A percentile compares a stretch with the other conserved stretches of the same genome.
Evolutionary conservation across 2,888 invertebrate genomes (phyloP).

Genomic region (Campoplex nolae): DNA sequence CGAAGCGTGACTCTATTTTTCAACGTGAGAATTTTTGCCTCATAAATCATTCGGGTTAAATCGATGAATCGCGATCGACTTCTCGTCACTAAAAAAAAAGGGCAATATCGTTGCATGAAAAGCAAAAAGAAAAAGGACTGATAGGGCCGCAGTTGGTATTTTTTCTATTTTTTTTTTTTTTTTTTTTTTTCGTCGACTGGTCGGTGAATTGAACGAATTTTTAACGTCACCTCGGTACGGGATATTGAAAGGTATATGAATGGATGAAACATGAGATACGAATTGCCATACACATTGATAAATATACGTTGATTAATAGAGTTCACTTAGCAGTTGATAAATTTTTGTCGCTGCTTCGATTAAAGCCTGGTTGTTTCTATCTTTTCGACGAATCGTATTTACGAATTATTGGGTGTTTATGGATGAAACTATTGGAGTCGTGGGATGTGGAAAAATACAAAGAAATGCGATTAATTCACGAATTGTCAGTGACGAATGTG

Average conservation of each 20-base stretch:
- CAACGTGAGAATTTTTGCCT: conserved; percentile 36
- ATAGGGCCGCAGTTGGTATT: conserved; percentile 34
- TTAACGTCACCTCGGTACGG: conserved; percentile 16
- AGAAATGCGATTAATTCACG: not conserved
- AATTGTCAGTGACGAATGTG: too few species aligned
- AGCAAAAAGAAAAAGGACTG: conserved; percentile 47
- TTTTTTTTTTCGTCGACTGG: conserved; percentile 9
- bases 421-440: not conserved
- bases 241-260: conserved; percentile 15
- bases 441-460: not conserved
- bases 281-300: conserved; percentile 16
- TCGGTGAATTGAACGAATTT: conserved; percentile 18
- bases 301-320: conserved; percentile 2
- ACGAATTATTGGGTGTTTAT: not conserved
- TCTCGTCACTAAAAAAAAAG: conserved; percentile 38
- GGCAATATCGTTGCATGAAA: conserved; percentile 47
- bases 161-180: conserved; percentile 20
- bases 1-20: conserved; percentile 49
- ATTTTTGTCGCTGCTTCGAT: not conserved
- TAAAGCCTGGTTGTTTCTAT: not conserved
- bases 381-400: not conserved
- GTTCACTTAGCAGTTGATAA: not conserved
- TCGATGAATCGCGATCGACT: conserved; percentile 48
- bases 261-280: conserved; percentile 14
- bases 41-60: conserved; percentile 56